Evolutionary conservation across 2,113 vertebrate genomes (phyloP).

Genomic region (Dasyornis broadbenti): DNA sequence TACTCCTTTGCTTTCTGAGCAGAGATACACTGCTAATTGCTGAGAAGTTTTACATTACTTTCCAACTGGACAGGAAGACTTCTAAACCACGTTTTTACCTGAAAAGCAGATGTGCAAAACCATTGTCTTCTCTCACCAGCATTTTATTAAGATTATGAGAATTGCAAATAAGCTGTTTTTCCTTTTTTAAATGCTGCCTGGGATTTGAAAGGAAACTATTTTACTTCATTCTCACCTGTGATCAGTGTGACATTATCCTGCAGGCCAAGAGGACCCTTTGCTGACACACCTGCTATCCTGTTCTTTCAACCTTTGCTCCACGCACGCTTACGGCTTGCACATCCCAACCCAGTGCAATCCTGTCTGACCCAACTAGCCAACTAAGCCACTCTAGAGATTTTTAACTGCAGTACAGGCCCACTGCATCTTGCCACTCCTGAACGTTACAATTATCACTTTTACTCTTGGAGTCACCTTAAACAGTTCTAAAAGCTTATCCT

Average conservation of each 20-base stretch:
- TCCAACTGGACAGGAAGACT: not conserved
- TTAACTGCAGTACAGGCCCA: not conserved
- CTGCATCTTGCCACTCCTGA: not conserved
- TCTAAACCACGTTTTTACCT: not conserved
- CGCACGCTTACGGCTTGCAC: not conserved
- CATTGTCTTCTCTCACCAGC: not conserved
- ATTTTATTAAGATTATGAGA: not conserved
- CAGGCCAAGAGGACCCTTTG: not conserved
- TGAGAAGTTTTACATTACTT: not conserved
- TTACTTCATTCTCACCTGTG: not conserved
- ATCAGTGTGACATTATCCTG: not conserved
- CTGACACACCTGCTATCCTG: not conserved
- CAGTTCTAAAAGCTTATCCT: not conserved
- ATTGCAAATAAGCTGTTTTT: not conserved
- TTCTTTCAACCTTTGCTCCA: not conserved
- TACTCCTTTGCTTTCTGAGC: not conserved
- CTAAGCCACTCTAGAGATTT: not conserved
- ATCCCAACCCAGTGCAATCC: not conserved
- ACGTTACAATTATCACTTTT: not conserved
- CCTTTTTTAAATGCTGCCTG: not conserved
- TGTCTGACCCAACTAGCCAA: not conserved
- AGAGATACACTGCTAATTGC: not conserved
- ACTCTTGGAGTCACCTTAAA: not conserved
- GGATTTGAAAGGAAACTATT: not conserved
- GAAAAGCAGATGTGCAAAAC: not conserved